Base-by-base conservation (phyloP, 1,140 invertebrate species). In the Sitophilus oryzae region DNA sequence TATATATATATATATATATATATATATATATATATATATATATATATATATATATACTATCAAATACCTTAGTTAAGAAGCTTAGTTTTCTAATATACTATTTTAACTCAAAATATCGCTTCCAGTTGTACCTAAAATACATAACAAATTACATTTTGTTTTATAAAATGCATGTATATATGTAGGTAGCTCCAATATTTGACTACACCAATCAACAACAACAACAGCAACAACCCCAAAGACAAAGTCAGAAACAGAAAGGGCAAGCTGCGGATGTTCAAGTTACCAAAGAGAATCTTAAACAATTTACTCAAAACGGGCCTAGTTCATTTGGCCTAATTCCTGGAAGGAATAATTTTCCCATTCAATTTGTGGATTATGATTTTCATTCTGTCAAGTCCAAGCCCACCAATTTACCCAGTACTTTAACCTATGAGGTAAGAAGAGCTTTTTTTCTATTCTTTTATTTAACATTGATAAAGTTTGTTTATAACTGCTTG, bases 241-340 rank as follows among this genome's bases (percentile, higher is more conserved):
- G 52, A 15, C 42, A 41, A 2, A 44, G 22, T 22, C 41, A 35
- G 9, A 44, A 48, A 35, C 16, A 23, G 9, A 58, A 64, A 22
- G 54, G 61, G 25, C 58, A 53, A 38, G 42, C 47, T 21, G 56
- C 65, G 1, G 61, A 69, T 25, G 64, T 70, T 6, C 62, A 70
- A 57, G 64, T 69, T 0, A 71, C 68, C 25, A 71, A 67, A 57
- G 68, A 71, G 56, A 70, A 68, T 38, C 19, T 70, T 6, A 67
- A 68, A 44, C 67, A 63, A 30, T 66, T 61, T 15, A 25, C 25
- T 44, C 63, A 65, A 42, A 69, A 62, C 51, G 60, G 48, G 18
- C 35, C 60, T 14, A 59, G 8, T 63, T 11, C 52, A 6, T 46
- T 46, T 38, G 30, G 42, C 10, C 21, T 15, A n/a, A 19, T 53